Evolutionary conservation across 2,888 invertebrate genomes (phyloP), one percentile per base, ranked within the genome.

Genomic region (Gymnoscelis rufifasciata): DNA sequence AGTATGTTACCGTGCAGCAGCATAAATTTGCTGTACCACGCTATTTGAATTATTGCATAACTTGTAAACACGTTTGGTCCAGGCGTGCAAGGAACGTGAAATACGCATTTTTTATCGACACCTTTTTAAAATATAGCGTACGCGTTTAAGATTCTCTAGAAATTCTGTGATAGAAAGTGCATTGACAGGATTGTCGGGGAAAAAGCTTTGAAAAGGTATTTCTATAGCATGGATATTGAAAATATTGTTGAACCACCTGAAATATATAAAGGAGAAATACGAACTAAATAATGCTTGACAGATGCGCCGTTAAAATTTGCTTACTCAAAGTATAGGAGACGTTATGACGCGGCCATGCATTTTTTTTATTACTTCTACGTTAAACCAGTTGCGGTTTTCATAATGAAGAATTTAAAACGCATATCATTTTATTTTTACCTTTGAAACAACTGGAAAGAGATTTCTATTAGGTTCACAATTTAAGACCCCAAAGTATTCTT

Each of bases 21-120:
- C 80, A 86, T 86, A 83, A 80, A 86, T 83, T 86, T 83, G 68
- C 78, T 71, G 75, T 77, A 76, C 65, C 71, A 76, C 74, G 75
- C 71, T 77, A 77, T 83, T 83, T 83, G 83, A 87, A 82, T 86
- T 83, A 86, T 83, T 78, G 78, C 80, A 81, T 83, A 83, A 83
- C 79, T 83, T 84, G 86, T 86, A 86, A 84, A 86, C 83, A 84
- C 76, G 80, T 74, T 74, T 74, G 75, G 75, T 74, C 68, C 74
- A 66, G 62, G 62, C 71, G 66, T 64, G 70, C 71, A 69, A 55
- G 67, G 66, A 66, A 71, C 72, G 66, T 64, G 64, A 67, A 70
- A 64, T 64, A 19, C 66, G 69, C 44, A 52, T 75, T 78, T 77
- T 74, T 64, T 69, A 68, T 65, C 66, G 73, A 59, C 65, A 70